Conservation (phyloP, 53 echinoderm and acorn worm species). For the Crossaster papposus region DNA sequence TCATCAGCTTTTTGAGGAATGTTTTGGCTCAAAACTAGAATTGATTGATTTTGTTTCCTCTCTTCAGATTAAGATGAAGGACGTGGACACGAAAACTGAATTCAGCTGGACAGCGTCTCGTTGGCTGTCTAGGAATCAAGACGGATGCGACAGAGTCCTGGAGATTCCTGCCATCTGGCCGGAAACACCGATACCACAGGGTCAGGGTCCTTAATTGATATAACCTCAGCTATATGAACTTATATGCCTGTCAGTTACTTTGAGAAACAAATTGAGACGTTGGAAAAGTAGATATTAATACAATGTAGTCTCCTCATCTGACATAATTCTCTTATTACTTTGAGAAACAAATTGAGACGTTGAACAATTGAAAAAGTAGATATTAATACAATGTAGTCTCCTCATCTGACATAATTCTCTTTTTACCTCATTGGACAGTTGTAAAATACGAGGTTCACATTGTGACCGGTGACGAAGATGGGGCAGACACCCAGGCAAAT, state of each 20-base stretch:
- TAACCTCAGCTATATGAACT: too few species aligned
- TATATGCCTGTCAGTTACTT: too few species aligned
- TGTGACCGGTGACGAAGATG: slow-evolving; percentile 54
- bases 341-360: too few species aligned
- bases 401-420: neutral
- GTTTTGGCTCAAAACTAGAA: neutral
- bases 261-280: too few species aligned
- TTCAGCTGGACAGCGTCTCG: slow-evolving; percentile 52
- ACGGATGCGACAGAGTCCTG: slow-evolving; percentile 9
- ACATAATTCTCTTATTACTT: neutral
- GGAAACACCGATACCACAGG: slow-evolving; percentile 18
- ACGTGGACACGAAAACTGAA: slow-evolving; percentile 64
- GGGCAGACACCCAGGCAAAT: slow-evolving; percentile 44
- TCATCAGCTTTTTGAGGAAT: too few species aligned
- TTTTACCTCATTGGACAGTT: neutral
- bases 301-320: neutral
- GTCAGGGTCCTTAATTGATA: neutral
- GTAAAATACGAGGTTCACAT: slow-evolving; percentile 56
- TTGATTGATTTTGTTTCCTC: neutral
- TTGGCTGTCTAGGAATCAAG: slow-evolving; percentile 51
- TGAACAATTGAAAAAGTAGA: too few species aligned
- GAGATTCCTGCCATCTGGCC: slow-evolving; percentile 77
- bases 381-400: neutral
- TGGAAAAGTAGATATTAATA: too few species aligned
- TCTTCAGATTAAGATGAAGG: slow-evolving; percentile 68